These are phyloP conservation scores for Polyommatus iphigenia DNA, from an alignment of 2,888 invertebrate genomes.

Conservation along the genomic window DNA sequence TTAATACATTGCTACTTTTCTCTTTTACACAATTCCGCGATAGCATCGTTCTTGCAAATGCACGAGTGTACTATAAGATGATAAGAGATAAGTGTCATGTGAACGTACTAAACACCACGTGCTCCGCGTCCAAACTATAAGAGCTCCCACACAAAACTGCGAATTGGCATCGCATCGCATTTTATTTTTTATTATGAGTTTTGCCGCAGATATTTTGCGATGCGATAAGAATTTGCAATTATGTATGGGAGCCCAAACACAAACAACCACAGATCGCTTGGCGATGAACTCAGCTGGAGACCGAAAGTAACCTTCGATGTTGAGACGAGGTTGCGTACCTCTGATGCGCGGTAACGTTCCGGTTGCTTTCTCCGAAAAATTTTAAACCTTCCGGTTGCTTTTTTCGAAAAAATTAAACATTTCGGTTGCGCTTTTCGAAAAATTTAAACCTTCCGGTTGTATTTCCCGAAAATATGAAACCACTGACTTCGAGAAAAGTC, in stretches of 20 bases:
- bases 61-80: too few species aligned
- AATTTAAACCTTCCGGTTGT: conserved; percentile 20
- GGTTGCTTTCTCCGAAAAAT: not conserved
- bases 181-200: too few species aligned
- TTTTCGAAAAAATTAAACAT: not conserved
- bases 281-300: conserved; percentile 37
- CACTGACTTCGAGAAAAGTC: not conserved
- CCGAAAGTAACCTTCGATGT: conserved; percentile 52
- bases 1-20: too few species aligned
- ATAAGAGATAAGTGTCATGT: not conserved
- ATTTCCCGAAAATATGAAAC: not conserved
- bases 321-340: conserved; percentile 20
- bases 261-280: conserved; percentile 32
- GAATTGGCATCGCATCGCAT: too few species aligned
- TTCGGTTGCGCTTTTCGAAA: conserved; percentile 17
- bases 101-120: not conserved
- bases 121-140: not conserved
- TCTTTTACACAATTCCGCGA: not conserved
- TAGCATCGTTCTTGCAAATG: too few species aligned
- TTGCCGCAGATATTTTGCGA: too few species aligned
- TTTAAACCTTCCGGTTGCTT: too few species aligned
- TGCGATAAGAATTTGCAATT: not conserved
- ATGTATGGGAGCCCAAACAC: not conserved
- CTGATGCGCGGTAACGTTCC: conserved; percentile 28
- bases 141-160: too few species aligned